phyloP scores from a whole-genome alignment of 1,140 invertebrate species.

The Drosophila watanabei region DNA sequence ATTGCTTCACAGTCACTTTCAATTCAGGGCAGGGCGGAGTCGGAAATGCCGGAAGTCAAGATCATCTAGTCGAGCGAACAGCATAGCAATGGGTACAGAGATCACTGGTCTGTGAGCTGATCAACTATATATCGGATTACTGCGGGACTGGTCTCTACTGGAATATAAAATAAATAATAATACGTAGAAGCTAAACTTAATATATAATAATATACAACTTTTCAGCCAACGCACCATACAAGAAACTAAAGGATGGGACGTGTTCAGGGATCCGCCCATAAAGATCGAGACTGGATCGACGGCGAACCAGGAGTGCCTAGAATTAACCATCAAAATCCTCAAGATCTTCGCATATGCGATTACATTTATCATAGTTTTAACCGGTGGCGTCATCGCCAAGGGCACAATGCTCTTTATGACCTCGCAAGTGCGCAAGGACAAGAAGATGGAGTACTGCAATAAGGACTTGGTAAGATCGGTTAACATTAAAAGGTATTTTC shows the following conservation, averaged over 20 bases:
- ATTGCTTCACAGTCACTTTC: slow-evolving; percentile 64
- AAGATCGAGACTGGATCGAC: slow-evolving; percentile 95
- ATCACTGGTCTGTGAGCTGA: slow-evolving; percentile 30
- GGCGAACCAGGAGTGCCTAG: slow-evolving; percentile 94
- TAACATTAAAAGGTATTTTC: not conserved
- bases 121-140: slow-evolving; percentile 4
- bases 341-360: slow-evolving; percentile 94
- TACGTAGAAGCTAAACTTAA: not conserved
- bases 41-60: slow-evolving; percentile 57
- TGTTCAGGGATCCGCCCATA: slow-evolving; percentile 95
- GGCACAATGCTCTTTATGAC: slow-evolving; percentile 96
- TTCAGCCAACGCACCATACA: slow-evolving; percentile 93
- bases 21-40: slow-evolving; percentile 33
- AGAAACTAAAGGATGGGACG: slow-evolving; percentile 98
- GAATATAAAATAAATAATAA: not conserved
- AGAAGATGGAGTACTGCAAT: slow-evolving; percentile 92
- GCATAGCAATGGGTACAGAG: slow-evolving; percentile 11
- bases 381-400: slow-evolving; percentile 93
- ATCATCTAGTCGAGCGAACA: slow-evolving; percentile 26
- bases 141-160: not conserved
- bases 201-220: not conserved
- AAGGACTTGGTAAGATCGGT: slow-evolving; percentile 90
- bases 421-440: slow-evolving; percentile 92
- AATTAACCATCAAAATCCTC: slow-evolving; percentile 93
- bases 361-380: slow-evolving; percentile 94